phyloP scores from a whole-genome alignment of 1,140 invertebrate genomes.

The Cyrtorhinus lividipennis region DNA sequence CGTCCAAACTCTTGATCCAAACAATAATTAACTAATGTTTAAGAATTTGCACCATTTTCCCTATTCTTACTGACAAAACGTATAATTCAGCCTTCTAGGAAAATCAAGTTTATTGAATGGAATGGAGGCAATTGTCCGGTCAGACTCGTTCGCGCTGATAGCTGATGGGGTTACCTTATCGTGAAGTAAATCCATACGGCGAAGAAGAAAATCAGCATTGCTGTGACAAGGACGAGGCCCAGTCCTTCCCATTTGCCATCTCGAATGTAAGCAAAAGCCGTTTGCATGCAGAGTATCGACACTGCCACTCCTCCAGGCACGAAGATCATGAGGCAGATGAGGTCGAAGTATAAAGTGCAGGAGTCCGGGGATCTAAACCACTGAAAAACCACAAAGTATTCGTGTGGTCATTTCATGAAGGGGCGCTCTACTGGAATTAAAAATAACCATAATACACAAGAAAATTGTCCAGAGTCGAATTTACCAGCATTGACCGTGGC shows the following conservation, averaged over 20 bases:
- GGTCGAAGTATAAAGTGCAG: slow-evolving; percentile 7
- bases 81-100: too few relatives aligned
- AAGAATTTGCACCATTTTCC: too few relatives aligned
- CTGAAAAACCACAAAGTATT: slow-evolving; percentile 1
- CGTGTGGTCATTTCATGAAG: background rate
- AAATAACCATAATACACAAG: background rate
- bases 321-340: slow-evolving; percentile 10
- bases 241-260: slow-evolving; percentile 12
- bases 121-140: too few relatives aligned
- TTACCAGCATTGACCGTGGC: slow-evolving; percentile 28
- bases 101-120: too few relatives aligned
- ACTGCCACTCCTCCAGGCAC: slow-evolving; percentile 5
- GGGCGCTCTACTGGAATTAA: background rate
- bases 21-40: too few relatives aligned
- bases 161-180: slow-evolving; percentile 11
- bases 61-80: too few relatives aligned
- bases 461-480: background rate
- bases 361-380: background rate
- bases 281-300: slow-evolving; percentile 1
- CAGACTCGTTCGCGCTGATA: too few relatives aligned
- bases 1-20: too few relatives aligned
- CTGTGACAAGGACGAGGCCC: slow-evolving; percentile 10
- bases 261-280: slow-evolving; percentile 2
- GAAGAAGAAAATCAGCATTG: slow-evolving; percentile 3
- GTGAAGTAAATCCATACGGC: slow-evolving; percentile 14